A percentile compares a stretch with the other conserved stretches of the same genome.
These are phyloP conservation scores for Panzeria rudis DNA, from an alignment of 2,888 invertebrate genomes.

Conservation along the genomic window DNA sequence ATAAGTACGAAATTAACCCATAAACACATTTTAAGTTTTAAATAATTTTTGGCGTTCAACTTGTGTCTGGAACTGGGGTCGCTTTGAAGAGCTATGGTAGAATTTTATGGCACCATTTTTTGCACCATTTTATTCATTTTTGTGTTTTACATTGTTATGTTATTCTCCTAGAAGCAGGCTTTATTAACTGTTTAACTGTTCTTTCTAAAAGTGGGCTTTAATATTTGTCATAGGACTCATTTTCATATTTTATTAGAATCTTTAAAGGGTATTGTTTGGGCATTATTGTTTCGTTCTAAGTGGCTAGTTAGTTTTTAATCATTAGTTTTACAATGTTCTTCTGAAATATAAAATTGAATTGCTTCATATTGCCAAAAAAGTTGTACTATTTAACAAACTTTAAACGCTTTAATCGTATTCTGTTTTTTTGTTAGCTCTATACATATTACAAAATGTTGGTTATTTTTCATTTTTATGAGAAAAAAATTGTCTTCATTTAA, in stretches of 20 bases:
- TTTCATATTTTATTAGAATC: neutral
- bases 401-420: constrained; percentile 2
- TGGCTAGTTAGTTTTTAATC: neutral
- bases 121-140: too few species aligned
- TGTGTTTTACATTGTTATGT: too few species aligned
- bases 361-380: neutral
- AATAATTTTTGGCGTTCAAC: too few species aligned
- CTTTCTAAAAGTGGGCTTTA: neutral
- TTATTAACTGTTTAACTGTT: neutral
- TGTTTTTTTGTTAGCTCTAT: too few species aligned
- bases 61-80: too few species aligned
- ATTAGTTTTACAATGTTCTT: neutral
- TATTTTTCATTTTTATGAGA: constrained; percentile 11
- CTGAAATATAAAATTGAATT: neutral
- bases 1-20: too few species aligned
- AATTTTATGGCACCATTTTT: too few species aligned
- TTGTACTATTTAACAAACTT: constrained; percentile 33
- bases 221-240: neutral
- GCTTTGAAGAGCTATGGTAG: too few species aligned
- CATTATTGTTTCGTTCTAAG: neutral
- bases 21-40: too few species aligned
- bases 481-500: constrained; percentile 24
- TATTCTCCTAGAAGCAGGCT: neutral
- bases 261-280: neutral
- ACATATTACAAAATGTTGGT: neutral